Conservation (phyloP, 35 echinoderm and acorn worm genomes). For the Lytechinus pictus region DNA sequence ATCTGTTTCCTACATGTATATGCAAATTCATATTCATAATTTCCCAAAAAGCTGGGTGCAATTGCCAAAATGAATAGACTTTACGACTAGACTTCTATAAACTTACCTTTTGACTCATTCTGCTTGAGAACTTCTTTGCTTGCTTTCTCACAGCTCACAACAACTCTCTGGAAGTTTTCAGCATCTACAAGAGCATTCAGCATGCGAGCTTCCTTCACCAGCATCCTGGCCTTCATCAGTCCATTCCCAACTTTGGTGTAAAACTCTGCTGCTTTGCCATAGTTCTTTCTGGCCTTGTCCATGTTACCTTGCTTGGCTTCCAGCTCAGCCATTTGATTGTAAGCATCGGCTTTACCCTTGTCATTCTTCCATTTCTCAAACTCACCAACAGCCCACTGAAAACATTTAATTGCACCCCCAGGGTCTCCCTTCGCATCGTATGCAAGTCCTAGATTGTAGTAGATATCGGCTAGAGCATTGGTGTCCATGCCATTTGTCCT, state of each 20-base stretch:
- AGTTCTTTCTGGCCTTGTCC: conserved; percentile 20
- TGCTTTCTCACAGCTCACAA: conserved; percentile 1
- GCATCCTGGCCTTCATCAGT: conserved; percentile 44
- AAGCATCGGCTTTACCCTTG: conserved; percentile 3
- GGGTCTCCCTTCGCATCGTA: conserved; percentile 40
- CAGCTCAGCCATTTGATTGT: conserved; percentile 42
- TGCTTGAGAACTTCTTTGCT: background rate
- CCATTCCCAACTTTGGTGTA: background rate
- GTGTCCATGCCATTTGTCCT: conserved; percentile 38
- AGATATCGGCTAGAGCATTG: conserved; percentile 42
- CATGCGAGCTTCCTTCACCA: conserved; percentile 42
- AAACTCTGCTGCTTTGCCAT: conserved; percentile 23
- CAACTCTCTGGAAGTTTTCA: conserved; percentile 5
- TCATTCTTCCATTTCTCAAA: conserved; percentile 47
- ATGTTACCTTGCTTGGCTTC: background rate
- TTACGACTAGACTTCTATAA: background rate
- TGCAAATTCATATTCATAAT: too few relatives aligned
- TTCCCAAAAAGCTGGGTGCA: background rate
- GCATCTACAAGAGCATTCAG: background rate
- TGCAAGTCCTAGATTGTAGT: conserved; percentile 51
- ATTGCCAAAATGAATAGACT: background rate
- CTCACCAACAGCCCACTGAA: conserved; percentile 26
- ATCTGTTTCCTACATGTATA: too few relatives aligned
- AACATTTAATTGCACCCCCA: conserved; percentile 29
- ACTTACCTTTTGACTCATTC: conserved; percentile 9